phyloP scores from a whole-genome alignment of 2,888 invertebrate genomes.

The Anaspis maculata region DNA sequence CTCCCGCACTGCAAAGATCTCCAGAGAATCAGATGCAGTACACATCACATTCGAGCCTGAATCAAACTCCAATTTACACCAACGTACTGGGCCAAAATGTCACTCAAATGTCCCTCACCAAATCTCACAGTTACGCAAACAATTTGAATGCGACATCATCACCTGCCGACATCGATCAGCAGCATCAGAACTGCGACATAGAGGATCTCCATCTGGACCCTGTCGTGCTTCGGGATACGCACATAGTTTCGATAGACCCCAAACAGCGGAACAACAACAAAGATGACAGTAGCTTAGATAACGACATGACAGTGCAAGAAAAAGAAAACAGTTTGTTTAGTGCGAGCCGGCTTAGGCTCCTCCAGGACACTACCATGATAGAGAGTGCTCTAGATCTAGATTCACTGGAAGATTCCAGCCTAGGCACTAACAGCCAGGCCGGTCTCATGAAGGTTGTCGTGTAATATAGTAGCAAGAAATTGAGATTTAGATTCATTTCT shows the following conservation, averaged over 20 bases:
- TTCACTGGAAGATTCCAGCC: conserved; percentile 68
- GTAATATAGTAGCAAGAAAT: too few species aligned
- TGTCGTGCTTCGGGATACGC: conserved; percentile 37
- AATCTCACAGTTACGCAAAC: conserved; percentile 35
- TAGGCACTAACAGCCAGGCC: conserved; percentile 59
- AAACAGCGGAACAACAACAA: conserved; percentile 5
- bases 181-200: conserved; percentile 34
- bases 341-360: conserved; percentile 66
- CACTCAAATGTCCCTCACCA: conserved; percentile 23
- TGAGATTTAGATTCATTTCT: too few species aligned
- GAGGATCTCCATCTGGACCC: conserved; percentile 51
- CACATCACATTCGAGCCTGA: conserved; percentile 40
- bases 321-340: conserved; percentile 48
- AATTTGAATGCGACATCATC: conserved; percentile 25
- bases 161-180: conserved; percentile 12
- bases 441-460: conserved; percentile 55
- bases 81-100: too few species aligned
- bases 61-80: conserved; percentile 40
- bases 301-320: conserved; percentile 39
- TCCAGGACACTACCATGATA: conserved; percentile 86
- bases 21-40: conserved; percentile 32
- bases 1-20: conserved; percentile 30
- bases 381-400: conserved; percentile 84
- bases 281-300: conserved; percentile 31
- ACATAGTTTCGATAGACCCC: conserved; percentile 21